phyloP scores from a whole-genome alignment of 2,888 invertebrate species.

The Druceiella hillmani region DNA sequence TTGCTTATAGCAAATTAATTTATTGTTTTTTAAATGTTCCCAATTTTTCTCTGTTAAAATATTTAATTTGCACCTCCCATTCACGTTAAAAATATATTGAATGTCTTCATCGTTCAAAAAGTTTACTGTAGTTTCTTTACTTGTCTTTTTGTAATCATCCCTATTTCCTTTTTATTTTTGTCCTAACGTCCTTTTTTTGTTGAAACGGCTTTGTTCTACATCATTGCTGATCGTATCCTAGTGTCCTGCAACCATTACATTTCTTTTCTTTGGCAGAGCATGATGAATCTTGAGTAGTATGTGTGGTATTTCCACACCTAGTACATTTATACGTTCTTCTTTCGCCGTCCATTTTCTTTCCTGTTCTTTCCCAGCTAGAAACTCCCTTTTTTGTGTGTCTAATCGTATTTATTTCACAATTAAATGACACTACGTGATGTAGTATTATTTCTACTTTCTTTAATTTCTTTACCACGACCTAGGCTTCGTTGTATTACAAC shows the following conservation, averaged over 20 bases:
- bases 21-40: neutral
- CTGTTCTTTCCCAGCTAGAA: neutral
- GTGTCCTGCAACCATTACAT: slow-evolving; percentile 20
- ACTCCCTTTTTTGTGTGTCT: neutral
- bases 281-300: slow-evolving; percentile 11
- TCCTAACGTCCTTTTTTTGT: slow-evolving; percentile 10
- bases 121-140: slow-evolving; percentile 8
- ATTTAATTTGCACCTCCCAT: neutral
- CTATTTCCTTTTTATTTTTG: slow-evolving; percentile 3
- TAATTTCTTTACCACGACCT: no score
- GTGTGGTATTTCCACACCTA: slow-evolving; percentile 17
- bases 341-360: slow-evolving; percentile 5
- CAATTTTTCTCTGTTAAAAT: neutral
- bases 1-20: neutral
- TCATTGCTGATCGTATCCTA: slow-evolving; percentile 22
- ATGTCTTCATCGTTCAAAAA: neutral
- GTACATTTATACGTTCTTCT: slow-evolving; percentile 12
- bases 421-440: no score
- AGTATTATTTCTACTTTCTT: no score
- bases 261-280: slow-evolving; percentile 23
- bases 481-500: no score
- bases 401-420: slow-evolving; percentile 4
- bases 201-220: slow-evolving; percentile 16
- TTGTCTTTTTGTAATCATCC: slow-evolving; percentile 6
- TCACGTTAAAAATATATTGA: slow-evolving; percentile 4